phyloP scores from a whole-genome alignment of 2,797 vertebrate genomes.

The Sebastes hubbsi region DNA sequence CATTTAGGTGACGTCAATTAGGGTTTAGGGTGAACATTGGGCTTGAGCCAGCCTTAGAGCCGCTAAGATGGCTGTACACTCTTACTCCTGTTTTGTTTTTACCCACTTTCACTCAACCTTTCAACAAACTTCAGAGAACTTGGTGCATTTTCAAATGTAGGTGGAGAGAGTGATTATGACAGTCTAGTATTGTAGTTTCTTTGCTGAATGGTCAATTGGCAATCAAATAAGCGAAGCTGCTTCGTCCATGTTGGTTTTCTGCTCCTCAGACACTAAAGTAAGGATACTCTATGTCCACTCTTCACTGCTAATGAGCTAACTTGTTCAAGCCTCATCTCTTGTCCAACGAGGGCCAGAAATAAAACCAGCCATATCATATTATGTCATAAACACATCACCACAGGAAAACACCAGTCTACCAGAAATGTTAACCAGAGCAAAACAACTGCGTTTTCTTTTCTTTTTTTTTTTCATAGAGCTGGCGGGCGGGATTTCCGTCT shows the following conservation, averaged over 20 bases:
- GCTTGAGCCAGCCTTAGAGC: not conserved
- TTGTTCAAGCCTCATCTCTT: conserved; percentile 7
- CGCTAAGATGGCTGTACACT: not conserved
- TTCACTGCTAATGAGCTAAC: conserved; percentile 24
- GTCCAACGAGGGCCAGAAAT: conserved; percentile 28
- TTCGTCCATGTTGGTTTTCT: not conserved
- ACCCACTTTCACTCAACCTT: not conserved
- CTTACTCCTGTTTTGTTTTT: not conserved
- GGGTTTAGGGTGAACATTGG: not conserved
- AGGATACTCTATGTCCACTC: not conserved
- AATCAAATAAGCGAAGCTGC: not conserved
- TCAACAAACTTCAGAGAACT: not conserved
- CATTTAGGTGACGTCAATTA: not conserved
- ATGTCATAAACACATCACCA: not conserved
- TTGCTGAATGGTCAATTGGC: too few relatives aligned
- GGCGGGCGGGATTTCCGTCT: conserved; percentile 44
- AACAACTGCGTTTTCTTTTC: conserved; percentile 18
- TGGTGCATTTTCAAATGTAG: not conserved
- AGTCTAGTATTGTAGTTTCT: not conserved
- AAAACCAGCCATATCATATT: not conserved
- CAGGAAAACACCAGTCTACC: conserved; percentile 52
- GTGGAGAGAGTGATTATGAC: not conserved
- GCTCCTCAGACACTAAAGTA: not conserved
- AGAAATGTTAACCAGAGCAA: conserved; percentile 44
- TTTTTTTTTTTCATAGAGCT: conserved; percentile 21